Evolutionary conservation across 2,888 invertebrate species (phyloP).

Genomic region (Troides helena): DNA sequence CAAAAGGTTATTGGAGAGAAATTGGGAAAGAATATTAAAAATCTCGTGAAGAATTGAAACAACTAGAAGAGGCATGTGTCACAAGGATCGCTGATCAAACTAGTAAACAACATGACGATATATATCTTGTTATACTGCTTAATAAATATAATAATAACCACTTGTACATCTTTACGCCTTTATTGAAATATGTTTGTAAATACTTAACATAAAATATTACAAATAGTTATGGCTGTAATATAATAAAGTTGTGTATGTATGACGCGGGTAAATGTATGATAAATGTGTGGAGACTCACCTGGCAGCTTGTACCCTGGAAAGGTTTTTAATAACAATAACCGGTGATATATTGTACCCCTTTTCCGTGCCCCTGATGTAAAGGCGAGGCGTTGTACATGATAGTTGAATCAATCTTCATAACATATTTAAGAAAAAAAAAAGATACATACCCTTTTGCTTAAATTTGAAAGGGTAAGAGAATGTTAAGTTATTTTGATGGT

Average conservation of each 20-base stretch:
- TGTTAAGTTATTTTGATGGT: too few species aligned
- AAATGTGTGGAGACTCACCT: constrained; percentile 15
- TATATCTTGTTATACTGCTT: too few species aligned
- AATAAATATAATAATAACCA: too few species aligned
- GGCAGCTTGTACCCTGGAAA: constrained; percentile 1
- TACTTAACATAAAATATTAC: not conserved
- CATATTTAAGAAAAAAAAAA: not conserved
- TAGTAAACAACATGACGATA: too few species aligned
- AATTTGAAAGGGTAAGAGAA: not conserved
- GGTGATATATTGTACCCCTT: constrained; percentile 4
- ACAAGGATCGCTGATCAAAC: too few species aligned
- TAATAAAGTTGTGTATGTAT: not conserved
- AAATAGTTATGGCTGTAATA: not conserved
- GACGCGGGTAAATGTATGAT: constrained; percentile 2
- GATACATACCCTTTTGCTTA: not conserved
- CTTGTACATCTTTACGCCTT: not conserved
- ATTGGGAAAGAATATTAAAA: too few species aligned
- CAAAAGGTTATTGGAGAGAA: too few species aligned
- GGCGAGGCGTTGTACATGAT: constrained; percentile 1
- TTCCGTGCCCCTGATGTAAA: not conserved
- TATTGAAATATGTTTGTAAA: not conserved
- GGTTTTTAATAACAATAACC: constrained; percentile 14
- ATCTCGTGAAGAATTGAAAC: too few species aligned
- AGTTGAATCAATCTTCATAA: constrained; percentile 1
- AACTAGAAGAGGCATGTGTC: too few species aligned